Base-by-base conservation (phyloP, 2,888 invertebrate genomes). In the Steinernema carpocapsae region DNA sequence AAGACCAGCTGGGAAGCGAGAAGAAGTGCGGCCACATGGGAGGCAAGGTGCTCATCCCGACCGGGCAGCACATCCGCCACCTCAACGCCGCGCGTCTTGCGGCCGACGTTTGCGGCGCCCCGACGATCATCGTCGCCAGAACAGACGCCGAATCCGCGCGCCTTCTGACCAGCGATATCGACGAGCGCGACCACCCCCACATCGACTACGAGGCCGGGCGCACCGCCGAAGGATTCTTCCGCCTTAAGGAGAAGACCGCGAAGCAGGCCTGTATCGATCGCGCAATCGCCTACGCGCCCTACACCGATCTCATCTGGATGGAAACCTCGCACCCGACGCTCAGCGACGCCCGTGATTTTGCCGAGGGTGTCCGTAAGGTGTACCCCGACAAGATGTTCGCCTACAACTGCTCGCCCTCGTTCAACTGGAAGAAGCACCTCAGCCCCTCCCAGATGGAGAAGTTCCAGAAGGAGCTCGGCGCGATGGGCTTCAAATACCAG, bases 21-120 rank as follows among this genome's bases (percentile, higher is more conserved):
- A 88, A 88, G 81, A 88, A 88, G 80, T 88, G 88, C 76, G 88
- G 88, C 10, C 88, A 88, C 76, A 86, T 88, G 88, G 78, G 80
- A 19, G 82, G 82, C 48, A 83, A 82, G 80, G 87, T 88, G 1
- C 79, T 88, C 43, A 87, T 88, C 37, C 88, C 88, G 17, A 88
- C 86, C 4, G 80, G 80, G 14, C 85, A 88, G 74, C 86, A 88
- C 76, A 85, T 88, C 64, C 85, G 87, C n/a, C 88, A 88, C 77
- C 80, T 88, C 72, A 87, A 87, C 51, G 88, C 88, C 0, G 87
- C 88, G n/a, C 85, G 88, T 72, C 78, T 88, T 26, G 88, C 88
- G 7, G 88, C 88, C 42, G 88, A 88, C 78, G 87, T 88, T 7
- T 83, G 83, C 71, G 88, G 87, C 12, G 86, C 84, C 0, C 88